Conservation (phyloP, 2,888 invertebrate species). For the Morpho achilles region DNA sequence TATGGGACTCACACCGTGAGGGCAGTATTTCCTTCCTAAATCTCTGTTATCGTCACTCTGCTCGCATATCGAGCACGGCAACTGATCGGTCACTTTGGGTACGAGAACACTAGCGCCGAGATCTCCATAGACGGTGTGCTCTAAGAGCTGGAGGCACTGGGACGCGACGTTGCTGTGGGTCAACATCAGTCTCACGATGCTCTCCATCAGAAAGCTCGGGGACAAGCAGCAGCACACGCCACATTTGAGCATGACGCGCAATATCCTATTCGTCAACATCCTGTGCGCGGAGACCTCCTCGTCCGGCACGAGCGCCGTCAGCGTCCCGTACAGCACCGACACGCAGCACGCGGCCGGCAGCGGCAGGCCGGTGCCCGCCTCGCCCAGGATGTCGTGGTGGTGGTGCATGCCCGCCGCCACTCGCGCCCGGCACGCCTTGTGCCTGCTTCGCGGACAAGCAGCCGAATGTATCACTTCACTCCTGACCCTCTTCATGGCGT, state of each 20-base stretch:
- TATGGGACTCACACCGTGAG: conserved; percentile 47
- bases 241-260: conserved; percentile 75
- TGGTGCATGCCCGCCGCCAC: conserved; percentile 75
- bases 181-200: conserved; percentile 68
- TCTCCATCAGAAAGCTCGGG: conserved; percentile 68
- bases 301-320: conserved; percentile 69
- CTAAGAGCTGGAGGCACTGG: conserved; percentile 73
- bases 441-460: conserved; percentile 70
- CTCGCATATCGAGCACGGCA: conserved; percentile 68
- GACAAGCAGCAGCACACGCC: conserved; percentile 83
- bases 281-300: conserved; percentile 55
- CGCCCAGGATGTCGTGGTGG: conserved; percentile 79
- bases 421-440: conserved; percentile 69
- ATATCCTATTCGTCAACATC: conserved; percentile 62
- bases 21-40: conserved; percentile 44
- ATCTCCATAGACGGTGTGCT: conserved; percentile 80
- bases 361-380: conserved; percentile 56
- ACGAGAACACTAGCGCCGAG: conserved; percentile 69
- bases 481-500: conserved; percentile 77
- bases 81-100: conserved; percentile 53
- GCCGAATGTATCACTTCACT: conserved; percentile 78
- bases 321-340: conserved; percentile 75
- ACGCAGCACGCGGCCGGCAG: conserved; percentile 75
- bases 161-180: conserved; percentile 56
- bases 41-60: conserved; percentile 48